Percentiles rank a stretch among this genome's conserved stretches.
These are phyloP conservation scores for Zaprionus nigranus DNA, from an alignment of 1,140 invertebrate genomes.

Conservation along the genomic window DNA sequence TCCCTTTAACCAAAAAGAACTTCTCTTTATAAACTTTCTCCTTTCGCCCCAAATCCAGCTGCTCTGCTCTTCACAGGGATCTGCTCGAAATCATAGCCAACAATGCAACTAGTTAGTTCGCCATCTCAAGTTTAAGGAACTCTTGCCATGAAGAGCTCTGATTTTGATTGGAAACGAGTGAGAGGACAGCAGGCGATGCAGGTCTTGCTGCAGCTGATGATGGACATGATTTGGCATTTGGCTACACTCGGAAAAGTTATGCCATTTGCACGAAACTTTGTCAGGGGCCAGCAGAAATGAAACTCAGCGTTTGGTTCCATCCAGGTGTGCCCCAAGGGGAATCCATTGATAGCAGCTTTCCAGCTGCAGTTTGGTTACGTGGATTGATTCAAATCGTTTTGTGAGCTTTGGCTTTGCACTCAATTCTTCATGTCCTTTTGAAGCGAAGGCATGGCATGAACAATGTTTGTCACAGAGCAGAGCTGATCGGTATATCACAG, in stretches of 20 bases:
- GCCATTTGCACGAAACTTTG: constrained; percentile 32
- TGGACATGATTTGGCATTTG: background rate
- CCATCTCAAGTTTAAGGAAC: constrained; percentile 31
- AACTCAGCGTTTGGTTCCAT: background rate
- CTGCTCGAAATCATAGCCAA: constrained; percentile 34
- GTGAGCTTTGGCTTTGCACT: background rate
- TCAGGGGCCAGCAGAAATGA: constrained; percentile 16
- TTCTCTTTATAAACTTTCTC: background rate
- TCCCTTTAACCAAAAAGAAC: background rate
- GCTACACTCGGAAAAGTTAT: constrained; percentile 28
- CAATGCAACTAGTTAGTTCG: constrained; percentile 66
- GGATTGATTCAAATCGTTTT: background rate
- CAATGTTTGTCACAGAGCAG: background rate
- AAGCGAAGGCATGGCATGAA: background rate
- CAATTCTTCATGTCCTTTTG: background rate
- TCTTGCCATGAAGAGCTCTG: constrained; percentile 18
- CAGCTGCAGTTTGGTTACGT: constrained; percentile 1
- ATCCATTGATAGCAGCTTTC: background rate
- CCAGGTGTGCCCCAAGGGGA: too few relatives aligned
- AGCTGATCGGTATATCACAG: too few relatives aligned
- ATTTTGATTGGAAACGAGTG: constrained; percentile 37
- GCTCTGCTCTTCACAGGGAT: background rate
- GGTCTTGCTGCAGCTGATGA: constrained; percentile 27
- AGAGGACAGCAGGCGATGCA: constrained; percentile 22
- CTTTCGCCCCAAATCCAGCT: background rate